Percentiles rank a stretch among this genome's conserved stretches.
Conservation (phyloP, 1,140 invertebrate species). For the Vollenhovia emeryi region DNA sequence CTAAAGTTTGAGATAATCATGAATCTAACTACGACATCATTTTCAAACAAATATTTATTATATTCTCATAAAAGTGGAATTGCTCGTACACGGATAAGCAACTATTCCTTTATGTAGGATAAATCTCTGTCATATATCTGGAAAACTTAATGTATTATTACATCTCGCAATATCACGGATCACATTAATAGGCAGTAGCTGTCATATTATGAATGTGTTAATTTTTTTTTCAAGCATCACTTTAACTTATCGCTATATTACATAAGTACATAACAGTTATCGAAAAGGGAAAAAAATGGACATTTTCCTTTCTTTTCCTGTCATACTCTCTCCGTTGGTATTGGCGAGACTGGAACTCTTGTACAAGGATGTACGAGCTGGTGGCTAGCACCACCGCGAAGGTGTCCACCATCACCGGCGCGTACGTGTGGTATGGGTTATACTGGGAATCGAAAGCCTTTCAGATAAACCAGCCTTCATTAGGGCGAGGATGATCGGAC, state of each 20-base stretch:
- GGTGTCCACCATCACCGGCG: constrained; percentile 81
- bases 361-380: constrained; percentile 81
- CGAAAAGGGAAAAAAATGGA: not conserved
- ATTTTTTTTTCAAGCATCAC: not conserved
- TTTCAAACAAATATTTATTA: not conserved
- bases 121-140: not conserved
- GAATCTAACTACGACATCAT: not conserved
- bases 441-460: constrained; percentile 85
- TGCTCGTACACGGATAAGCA: not conserved
- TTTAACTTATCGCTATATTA: not conserved
- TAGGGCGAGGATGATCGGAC: constrained; percentile 86
- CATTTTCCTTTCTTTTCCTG: not conserved
- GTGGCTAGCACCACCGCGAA: constrained; percentile 84
- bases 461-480: constrained; percentile 86
- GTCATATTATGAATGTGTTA: not conserved
- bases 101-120: not conserved
- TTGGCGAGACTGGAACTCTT: constrained; percentile 75
- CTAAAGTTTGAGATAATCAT: not conserved
- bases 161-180: not conserved
- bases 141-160: not conserved
- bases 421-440: constrained; percentile 84
- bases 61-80: not conserved
- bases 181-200: not conserved
- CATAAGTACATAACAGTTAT: not conserved
- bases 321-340: not conserved